These are phyloP conservation scores for Tiaroga cobitis DNA, from an alignment of 2,797 vertebrate genomes.

Conservation along the genomic window DNA sequence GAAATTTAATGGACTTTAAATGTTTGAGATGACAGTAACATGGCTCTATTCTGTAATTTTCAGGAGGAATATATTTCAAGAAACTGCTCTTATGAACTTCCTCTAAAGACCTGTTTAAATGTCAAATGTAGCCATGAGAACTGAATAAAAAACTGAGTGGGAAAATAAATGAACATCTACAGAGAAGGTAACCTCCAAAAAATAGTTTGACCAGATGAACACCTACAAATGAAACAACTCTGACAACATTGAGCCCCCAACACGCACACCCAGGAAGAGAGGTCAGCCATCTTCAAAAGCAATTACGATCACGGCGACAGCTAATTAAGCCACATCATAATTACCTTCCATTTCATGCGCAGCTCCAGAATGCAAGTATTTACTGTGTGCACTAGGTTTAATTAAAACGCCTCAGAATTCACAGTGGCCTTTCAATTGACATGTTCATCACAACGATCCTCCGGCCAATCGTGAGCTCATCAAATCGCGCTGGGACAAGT, in stretches of 20 bases:
- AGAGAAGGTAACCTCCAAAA: conserved; percentile 17
- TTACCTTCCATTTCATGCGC: conserved; percentile 63
- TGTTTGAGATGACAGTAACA: not conserved
- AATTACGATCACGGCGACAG: conserved; percentile 79
- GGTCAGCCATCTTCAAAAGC: conserved; percentile 75
- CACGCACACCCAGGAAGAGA: conserved; percentile 59
- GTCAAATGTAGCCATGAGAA: not conserved
- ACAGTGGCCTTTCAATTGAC: conserved; percentile 53
- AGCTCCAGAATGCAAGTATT: conserved; percentile 65
- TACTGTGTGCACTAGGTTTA: conserved; percentile 79
- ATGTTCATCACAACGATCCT: conserved; percentile 52
- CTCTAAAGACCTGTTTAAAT: not conserved
- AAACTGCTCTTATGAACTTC: not conserved
- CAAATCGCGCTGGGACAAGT: conserved; percentile 31
- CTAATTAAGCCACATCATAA: conserved; percentile 83
- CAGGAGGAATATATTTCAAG: not conserved
- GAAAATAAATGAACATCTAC: conserved; percentile 18
- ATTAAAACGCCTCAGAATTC: conserved; percentile 78
- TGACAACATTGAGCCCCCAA: conserved; percentile 33
- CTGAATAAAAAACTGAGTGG: not conserved
- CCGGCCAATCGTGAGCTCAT: conserved; percentile 51
- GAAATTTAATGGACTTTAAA: not conserved
- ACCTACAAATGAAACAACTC: conserved; percentile 15
- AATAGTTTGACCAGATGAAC: conserved; percentile 13
- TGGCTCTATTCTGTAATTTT: not conserved